Percentiles rank a stretch among this genome's conserved stretches.
phyloP scores from a whole-genome alignment of 2,113 vertebrate species.

The Carettochelys insculpta region DNA sequence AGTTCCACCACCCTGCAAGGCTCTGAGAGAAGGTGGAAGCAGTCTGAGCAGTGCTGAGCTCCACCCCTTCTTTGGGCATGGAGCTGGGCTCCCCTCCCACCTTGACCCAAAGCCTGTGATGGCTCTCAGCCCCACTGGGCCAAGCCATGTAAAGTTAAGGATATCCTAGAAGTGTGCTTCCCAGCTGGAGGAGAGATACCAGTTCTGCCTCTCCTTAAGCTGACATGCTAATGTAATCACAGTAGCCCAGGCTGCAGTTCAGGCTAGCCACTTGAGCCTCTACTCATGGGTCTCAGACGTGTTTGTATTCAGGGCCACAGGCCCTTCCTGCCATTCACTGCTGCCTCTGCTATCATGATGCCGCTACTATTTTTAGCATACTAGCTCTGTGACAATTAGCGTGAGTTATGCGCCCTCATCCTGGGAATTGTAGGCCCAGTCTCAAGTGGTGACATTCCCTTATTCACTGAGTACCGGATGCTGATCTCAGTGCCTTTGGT shows the following conservation, averaged over 20 bases:
- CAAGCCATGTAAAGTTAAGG: neutral
- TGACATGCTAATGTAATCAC: neutral
- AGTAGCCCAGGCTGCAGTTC: neutral
- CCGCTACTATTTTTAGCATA: neutral
- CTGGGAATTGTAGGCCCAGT: neutral
- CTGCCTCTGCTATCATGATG: neutral
- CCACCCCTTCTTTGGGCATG: too few relatives aligned
- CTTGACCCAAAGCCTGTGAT: too few relatives aligned
- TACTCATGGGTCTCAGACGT: neutral
- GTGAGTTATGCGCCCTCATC: neutral
- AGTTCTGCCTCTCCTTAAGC: neutral
- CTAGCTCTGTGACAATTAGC: neutral
- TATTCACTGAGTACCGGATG: neutral
- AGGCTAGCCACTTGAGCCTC: neutral
- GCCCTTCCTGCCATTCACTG: neutral
- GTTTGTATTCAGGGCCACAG: neutral
- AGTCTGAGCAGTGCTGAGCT: too few relatives aligned
- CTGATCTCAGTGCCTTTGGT: conserved; percentile 23
- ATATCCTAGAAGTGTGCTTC: neutral
- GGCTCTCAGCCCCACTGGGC: too few relatives aligned
- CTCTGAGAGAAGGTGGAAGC: too few relatives aligned
- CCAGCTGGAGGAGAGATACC: neutral
- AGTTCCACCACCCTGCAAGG: too few relatives aligned
- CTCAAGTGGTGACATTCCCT: neutral
- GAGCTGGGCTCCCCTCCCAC: too few relatives aligned